Conservation (phyloP, 2,888 invertebrate species). For the Eulithis prunata region DNA sequence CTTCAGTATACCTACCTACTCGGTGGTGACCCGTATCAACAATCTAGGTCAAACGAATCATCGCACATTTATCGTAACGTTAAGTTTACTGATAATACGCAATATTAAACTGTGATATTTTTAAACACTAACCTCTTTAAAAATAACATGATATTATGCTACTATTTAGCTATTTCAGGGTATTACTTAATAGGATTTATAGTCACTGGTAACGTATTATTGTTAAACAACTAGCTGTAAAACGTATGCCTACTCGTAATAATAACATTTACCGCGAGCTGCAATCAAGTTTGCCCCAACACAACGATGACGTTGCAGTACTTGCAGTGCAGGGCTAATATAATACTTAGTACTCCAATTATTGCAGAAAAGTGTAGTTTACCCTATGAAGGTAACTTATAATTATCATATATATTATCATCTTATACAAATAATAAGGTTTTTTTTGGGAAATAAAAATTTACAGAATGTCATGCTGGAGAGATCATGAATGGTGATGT, state of each 20-base stretch:
- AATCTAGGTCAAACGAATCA: constrained; percentile 77
- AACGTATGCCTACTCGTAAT: neutral
- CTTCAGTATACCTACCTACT: constrained; percentile 39
- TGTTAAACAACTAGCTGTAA: neutral
- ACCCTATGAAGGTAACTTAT: too few species aligned
- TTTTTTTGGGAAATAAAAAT: too few species aligned
- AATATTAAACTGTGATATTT: neutral
- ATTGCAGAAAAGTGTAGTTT: neutral
- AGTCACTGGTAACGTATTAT: neutral
- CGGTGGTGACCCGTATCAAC: constrained; percentile 71
- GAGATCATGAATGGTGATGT: too few species aligned
- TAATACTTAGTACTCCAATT: neutral
- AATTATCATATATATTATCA: too few species aligned
- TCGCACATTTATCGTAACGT: constrained; percentile 51
- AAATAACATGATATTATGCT: neutral
- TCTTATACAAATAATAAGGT: too few species aligned
- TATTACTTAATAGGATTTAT: neutral
- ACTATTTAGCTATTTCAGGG: neutral
- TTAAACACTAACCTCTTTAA: neutral
- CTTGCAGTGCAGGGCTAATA: neutral
- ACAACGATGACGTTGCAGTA: neutral
- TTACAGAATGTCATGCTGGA: too few species aligned
- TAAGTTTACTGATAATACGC: constrained; percentile 46
- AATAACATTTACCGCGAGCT: neutral
- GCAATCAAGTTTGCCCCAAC: constrained; percentile 1